Evolutionary conservation across 1,140 invertebrate species (phyloP), one percentile per base, ranked within the genome.

Genomic region (Caenorhabditis brenneri): DNA sequence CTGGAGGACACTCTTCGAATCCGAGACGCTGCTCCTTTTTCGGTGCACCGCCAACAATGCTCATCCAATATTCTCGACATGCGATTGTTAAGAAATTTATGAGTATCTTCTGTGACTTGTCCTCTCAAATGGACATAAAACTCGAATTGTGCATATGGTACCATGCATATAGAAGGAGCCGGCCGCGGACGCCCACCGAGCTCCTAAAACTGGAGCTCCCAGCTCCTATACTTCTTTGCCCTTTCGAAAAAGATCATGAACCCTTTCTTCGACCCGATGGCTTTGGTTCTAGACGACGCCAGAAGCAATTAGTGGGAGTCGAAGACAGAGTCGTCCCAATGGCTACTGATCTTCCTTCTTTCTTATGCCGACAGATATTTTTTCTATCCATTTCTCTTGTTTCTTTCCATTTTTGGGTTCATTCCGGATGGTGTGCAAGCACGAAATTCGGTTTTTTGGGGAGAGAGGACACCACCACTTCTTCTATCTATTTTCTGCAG

Each of bases 21-120:
- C 53, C 9, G 22, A 27, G 24, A 55, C 24, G 22, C 2, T n/a
- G n/a, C n/a, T 10, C 58, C 10, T 33, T 19, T 36, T 22, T 65
- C 15, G 33, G 29, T 65, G 53, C 53, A 55, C 53, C 58, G 29
- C 31, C 36, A 74, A 74, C 65, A 74, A 74, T 74, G 36, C 65
- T 74, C 65, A 74, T 74, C 36, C 65, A 74, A 24, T 74, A 74
- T 74, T 74, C 65, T 74, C 65, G 65, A 74, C 65, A 74, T 74
- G 65, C 65, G 65, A 74, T 74, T 74, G 65, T 74, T 74, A 74
- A 74, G 65, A 74, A 74, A 74, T 74, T 74, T 74, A 74, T 74
- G 65, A 74, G 65, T 74, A 74, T 74, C 65, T 74, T 74, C 65
- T 42, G 65, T 74, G 65, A 74, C 65, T 74, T 74, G 65, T 42